Base-by-base conservation (phyloP, 2,888 invertebrate species). In the Heteromyza rotundicornis region DNA sequence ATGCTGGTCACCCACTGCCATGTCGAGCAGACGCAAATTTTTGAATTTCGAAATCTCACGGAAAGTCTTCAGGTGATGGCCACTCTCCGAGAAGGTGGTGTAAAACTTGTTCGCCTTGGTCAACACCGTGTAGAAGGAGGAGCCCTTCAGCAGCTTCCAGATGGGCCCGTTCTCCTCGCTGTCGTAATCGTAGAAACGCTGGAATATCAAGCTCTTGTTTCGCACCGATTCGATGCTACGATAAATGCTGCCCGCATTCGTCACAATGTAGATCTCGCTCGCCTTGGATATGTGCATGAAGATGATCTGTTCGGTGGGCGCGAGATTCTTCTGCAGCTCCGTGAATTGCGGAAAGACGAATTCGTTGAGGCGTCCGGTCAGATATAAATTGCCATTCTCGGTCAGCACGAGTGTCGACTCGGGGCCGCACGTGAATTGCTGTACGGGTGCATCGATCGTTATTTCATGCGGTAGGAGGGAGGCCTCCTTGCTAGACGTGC, bases 41-140 rank as follows among this genome's bases (percentile, higher is more conserved):
- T 80, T 82, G 47, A 82, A 82, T 65, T 82, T 82, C n/a, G 82
- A 80, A 52, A 82, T 82, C 68, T 82, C 83, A 16, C 82, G 77
- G 65, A 82, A 82, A 5, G 82, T 83, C 64, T 81, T 82, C 64
- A 82, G 66, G 62, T 82, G 83, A 66, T 83, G 82, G 1, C 82
- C 82, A 59, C 82, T 82, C 66, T 83, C 83, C 47, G 82, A 83
- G 62, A 82, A 82, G 8, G 83, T 82, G 2, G 82, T 82, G 22
- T 81, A 81, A 66, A 82, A 82, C 65, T 82, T 82, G 65, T 80
- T 77, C 0, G 80, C 80, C 68, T 78, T 81, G 59, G 80, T 82
- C 2, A 82, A 73, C 5, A 79, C 81, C 1, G 80, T 77, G 62
- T 76, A 82, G 66, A 82, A 82, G 19, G 82, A 82, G 32, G 70